Conservation (phyloP, 2,888 invertebrate species). For the Oscheius onirici region DNA sequence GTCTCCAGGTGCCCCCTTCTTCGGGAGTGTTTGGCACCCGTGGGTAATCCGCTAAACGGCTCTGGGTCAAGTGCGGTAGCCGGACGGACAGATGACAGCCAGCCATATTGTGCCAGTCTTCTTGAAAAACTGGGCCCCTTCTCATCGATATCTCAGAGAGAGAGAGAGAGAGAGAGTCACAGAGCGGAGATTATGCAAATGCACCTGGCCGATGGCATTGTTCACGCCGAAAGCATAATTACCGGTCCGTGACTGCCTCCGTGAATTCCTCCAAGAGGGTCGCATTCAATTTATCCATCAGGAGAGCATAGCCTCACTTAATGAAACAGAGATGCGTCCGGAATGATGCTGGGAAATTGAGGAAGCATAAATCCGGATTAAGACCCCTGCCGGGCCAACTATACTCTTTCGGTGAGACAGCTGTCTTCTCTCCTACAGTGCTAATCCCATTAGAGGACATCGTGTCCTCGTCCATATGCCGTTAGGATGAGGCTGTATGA, state of each 20-base stretch:
- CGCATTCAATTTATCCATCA: constrained; percentile 14
- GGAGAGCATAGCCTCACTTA: constrained; percentile 2
- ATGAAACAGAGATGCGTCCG: constrained; percentile 12
- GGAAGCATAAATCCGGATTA: constrained; percentile 7
- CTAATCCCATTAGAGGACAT: constrained; percentile 6
- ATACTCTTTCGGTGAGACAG: background rate
- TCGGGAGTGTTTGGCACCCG: constrained; percentile 1
- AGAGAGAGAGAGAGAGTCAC: background rate
- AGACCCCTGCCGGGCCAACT: background rate
- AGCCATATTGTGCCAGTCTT: background rate
- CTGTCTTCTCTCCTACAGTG: constrained; percentile 23
- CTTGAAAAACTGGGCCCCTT: background rate
- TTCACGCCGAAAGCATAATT: constrained; percentile 23
- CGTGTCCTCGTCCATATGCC: constrained; percentile 1
- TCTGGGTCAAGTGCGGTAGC: constrained; percentile 12
- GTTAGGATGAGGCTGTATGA: background rate
- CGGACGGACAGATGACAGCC: constrained; percentile 29
- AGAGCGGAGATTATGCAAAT: constrained; percentile 9
- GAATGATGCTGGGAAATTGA: constrained; percentile 14
- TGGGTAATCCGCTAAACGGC: constrained; percentile 31
- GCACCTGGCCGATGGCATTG: constrained; percentile 27
- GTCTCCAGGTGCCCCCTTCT: constrained; percentile 8
- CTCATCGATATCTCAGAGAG: background rate
- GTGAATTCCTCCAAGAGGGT: background rate
- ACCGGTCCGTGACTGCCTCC: constrained; percentile 17